phyloP scores from a whole-genome alignment of 2,888 invertebrate genomes.

The Protophormia terraenovae region DNA sequence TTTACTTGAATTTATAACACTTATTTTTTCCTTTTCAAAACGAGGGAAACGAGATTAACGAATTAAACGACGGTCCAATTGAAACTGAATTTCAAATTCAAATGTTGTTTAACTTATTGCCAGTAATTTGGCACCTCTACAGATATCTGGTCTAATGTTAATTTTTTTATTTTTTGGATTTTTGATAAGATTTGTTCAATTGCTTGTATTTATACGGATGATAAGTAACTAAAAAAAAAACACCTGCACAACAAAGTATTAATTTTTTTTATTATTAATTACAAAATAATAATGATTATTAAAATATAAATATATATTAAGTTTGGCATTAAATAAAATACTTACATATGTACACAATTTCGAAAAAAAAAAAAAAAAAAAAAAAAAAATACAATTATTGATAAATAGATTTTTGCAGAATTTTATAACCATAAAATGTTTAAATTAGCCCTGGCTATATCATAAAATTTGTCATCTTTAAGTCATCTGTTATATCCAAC shows the following conservation, averaged over 20 bases:
- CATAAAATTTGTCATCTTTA: neutral
- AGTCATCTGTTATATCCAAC: neutral
- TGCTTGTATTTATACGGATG: neutral
- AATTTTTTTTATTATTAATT: neutral
- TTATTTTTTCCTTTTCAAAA: neutral
- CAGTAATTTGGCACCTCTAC: neutral
- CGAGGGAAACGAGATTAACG: neutral
- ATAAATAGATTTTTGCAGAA: neutral
- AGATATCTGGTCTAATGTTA: neutral
- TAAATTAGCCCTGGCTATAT: neutral
- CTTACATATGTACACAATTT: no score
- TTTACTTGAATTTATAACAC: neutral
- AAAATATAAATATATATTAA: neutral
- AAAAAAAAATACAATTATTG: neutral
- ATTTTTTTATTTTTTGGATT: slow-evolving; percentile 19
- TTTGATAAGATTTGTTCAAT: slow-evolving; percentile 61
- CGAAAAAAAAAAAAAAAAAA: no score
- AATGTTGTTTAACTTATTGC: slow-evolving; percentile 37
- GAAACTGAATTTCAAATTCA: slow-evolving; percentile 32
- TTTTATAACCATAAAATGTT: no score
- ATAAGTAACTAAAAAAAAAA: slow-evolving; percentile 43
- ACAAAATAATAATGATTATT: neutral
- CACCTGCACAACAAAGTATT: slow-evolving; percentile 34
- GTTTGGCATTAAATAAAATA: neutral
- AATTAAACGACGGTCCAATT: neutral